Conservation (phyloP, 2,888 invertebrate species). For the Chaitophorus viminalis region DNA sequence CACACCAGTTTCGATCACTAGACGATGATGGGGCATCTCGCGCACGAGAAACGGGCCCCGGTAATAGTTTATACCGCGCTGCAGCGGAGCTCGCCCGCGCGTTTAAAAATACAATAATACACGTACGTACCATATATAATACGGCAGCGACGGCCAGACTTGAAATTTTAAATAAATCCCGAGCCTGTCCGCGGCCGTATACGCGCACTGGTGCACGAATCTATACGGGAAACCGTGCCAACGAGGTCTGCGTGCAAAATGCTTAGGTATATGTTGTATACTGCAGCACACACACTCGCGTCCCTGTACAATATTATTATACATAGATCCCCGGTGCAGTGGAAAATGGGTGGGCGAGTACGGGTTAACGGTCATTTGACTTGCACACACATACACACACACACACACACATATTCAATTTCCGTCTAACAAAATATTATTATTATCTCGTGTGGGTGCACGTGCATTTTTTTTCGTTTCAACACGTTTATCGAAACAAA, state of each 20-base stretch:
- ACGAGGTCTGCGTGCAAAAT: constrained; percentile 37
- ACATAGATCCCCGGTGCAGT: background rate
- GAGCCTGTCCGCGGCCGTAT: constrained; percentile 21
- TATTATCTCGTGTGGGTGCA: too few species aligned
- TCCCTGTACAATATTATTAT: too few species aligned
- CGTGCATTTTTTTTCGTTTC: too few species aligned
- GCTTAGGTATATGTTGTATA: too few species aligned
- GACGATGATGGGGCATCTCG: too few species aligned
- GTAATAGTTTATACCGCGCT: too few species aligned
- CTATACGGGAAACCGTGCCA: background rate
- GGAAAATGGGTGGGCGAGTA: background rate
- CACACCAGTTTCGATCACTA: background rate
- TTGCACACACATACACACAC: background rate
- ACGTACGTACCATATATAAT: background rate
- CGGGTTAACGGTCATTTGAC: background rate
- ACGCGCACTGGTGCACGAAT: background rate
- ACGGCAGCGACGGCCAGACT: background rate
- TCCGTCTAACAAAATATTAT: too few species aligned
- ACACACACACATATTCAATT: too few species aligned
- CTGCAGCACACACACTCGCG: background rate
- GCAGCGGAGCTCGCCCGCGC: constrained; percentile 31
- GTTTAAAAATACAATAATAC: constrained; percentile 47
- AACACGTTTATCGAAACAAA: too few species aligned
- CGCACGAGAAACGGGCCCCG: background rate
- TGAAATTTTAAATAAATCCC: constrained; percentile 29